Evolutionary conservation across 2,888 invertebrate genomes (phyloP).

Genomic region (Helobdella robusta): DNA sequence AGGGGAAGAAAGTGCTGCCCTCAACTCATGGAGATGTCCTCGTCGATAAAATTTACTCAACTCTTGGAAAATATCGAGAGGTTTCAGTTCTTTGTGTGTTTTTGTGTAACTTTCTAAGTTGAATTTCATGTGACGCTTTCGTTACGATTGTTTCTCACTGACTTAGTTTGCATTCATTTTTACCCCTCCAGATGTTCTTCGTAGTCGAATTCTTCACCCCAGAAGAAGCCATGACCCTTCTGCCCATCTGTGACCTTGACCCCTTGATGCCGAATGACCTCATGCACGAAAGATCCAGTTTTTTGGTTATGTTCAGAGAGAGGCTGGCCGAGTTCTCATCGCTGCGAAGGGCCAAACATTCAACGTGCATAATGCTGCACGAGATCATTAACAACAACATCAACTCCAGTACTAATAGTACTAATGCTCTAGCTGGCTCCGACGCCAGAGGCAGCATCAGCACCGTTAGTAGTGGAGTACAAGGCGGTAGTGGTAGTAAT

Average conservation of each 20-base stretch:
- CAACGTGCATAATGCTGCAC: slow-evolving; percentile 14
- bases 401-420: background rate
- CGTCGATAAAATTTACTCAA: slow-evolving; percentile 18
- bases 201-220: slow-evolving; percentile 8
- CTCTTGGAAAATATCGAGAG: slow-evolving; percentile 16
- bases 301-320: slow-evolving; percentile 10
- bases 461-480: too few species aligned
- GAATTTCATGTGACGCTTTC: background rate
- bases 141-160: background rate
- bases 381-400: background rate
- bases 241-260: slow-evolving; percentile 10
- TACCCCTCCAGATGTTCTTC: slow-evolving; percentile 23
- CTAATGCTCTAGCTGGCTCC: too few species aligned
- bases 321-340: slow-evolving; percentile 20
- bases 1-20: background rate
- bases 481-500: too few species aligned
- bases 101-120: background rate
- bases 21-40: background rate
- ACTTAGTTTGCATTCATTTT: background rate
- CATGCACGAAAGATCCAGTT: slow-evolving; percentile 18
- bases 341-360: slow-evolving; percentile 18
- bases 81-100: background rate
- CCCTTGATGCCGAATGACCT: slow-evolving; percentile 7
- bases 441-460: too few species aligned
- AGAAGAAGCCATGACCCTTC: background rate